phyloP scores from a whole-genome alignment of 2,888 invertebrate genomes.

The Apamea anceps region DNA sequence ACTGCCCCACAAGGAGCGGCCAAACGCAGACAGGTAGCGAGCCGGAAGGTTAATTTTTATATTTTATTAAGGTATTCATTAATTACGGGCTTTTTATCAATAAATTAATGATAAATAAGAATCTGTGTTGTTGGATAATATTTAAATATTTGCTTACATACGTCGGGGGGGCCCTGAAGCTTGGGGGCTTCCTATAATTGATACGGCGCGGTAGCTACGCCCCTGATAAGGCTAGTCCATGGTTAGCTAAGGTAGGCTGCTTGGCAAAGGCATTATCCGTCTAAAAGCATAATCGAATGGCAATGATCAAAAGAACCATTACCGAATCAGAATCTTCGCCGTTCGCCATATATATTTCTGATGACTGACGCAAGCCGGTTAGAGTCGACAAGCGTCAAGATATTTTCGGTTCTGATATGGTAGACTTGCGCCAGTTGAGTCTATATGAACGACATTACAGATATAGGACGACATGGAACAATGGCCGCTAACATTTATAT shows the following conservation, averaged over 20 bases:
- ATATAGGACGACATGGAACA: slow-evolving; percentile 42
- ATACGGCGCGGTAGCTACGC: background rate
- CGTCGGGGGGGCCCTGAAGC: background rate
- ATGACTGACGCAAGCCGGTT: slow-evolving; percentile 9
- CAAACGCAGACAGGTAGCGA: too few relatives aligned
- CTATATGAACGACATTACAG: slow-evolving; percentile 18
- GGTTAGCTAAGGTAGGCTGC: background rate
- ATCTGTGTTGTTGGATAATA: background rate
- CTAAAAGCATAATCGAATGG: slow-evolving; percentile 7
- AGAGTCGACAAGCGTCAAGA: background rate
- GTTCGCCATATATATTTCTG: slow-evolving; percentile 16
- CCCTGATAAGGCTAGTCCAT: background rate
- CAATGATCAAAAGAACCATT: slow-evolving; percentile 26
- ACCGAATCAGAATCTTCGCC: background rate
- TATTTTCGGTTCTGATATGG: slow-evolving; percentile 11
- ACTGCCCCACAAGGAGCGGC: too few relatives aligned
- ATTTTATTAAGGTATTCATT: background rate
- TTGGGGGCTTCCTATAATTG: background rate
- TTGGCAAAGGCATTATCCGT: slow-evolving; percentile 2
- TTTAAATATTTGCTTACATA: background rate
- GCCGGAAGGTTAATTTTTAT: background rate
- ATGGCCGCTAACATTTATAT: slow-evolving; percentile 39
- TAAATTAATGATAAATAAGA: background rate
- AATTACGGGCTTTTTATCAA: background rate
- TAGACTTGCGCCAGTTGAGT: slow-evolving; percentile 12